Conservation (phyloP, 2,888 invertebrate genomes). For the Agrotis ipsilon region DNA sequence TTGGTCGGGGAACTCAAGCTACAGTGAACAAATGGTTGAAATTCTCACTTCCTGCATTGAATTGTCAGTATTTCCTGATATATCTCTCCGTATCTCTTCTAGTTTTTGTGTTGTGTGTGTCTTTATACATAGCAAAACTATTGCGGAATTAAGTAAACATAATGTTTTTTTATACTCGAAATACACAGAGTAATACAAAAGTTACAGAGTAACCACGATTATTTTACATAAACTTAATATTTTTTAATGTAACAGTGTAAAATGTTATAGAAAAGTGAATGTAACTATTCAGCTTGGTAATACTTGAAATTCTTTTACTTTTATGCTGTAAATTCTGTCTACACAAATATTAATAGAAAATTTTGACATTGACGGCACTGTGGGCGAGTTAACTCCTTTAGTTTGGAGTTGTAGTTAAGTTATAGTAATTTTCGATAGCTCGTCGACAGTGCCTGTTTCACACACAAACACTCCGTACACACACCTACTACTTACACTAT, state of each 20-base stretch:
- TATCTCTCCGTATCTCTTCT: constrained; percentile 28
- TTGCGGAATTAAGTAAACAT: constrained; percentile 14
- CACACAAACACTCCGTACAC: constrained; percentile 59
- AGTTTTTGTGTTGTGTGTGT: constrained; percentile 48
- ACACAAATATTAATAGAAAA: constrained; percentile 41
- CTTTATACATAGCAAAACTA: constrained; percentile 3
- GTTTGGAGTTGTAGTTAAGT: not conserved
- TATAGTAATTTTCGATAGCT: not conserved
- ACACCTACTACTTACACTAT: constrained; percentile 71
- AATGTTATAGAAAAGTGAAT: constrained; percentile 57
- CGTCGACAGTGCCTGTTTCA: constrained; percentile 30
- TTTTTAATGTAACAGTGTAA: constrained; percentile 55
- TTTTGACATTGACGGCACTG: constrained; percentile 21
- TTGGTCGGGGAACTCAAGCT: constrained; percentile 59
- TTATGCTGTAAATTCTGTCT: constrained; percentile 21
- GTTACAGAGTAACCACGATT: constrained; percentile 35
- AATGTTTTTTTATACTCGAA: constrained; percentile 8
- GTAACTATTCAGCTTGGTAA: constrained; percentile 22
- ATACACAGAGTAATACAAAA: constrained; percentile 32
- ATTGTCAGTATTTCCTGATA: not conserved
- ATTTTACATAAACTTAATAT: constrained; percentile 50
- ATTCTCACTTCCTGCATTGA: constrained; percentile 27
- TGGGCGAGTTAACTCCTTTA: not conserved
- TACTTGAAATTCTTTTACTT: constrained; percentile 21
- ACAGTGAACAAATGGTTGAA: constrained; percentile 24